Base-by-base conservation (phyloP, 2,888 invertebrate species). In the Rugalucina vietnamica region DNA sequence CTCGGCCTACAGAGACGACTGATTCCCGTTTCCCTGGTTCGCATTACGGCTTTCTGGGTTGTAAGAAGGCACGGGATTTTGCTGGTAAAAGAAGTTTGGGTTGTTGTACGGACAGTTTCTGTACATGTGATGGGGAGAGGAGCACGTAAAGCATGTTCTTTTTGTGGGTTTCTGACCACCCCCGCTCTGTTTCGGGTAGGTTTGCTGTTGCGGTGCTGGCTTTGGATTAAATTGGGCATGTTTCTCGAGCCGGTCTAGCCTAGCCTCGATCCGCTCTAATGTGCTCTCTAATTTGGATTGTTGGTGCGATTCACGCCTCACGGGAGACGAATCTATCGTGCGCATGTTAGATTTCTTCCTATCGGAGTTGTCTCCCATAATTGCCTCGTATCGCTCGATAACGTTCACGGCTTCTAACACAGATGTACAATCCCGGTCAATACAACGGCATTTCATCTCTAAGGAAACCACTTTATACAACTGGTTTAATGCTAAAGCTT, bases 371-470 rank as follows among this genome's bases (percentile, higher is more conserved):
- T 60, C 60, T 60, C 60, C 60, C 29, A 60, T 24, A 8, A 60
- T 60, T n/a, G n/a, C 50, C 39, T 83, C 83, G 29, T 79, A 83
- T 32, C 75, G 34, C 24, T 82, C 82, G 36, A 82, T 82, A 8
- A 77, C 24, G 24, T 77, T 50, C 18, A 82, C 78, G 8, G 82
- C 82, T n/a, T 79, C 71, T 1, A 75, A 8, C 24, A 82, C 72
- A 29, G 70, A 57, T 32, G n/a, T 21, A 21, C 82, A 82, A 10
- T 76, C 75, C 32, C 54, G 57, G 29, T 76, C 72, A 36, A 77
- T 65, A 43, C 77, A 81, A 8, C 77, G 71, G 39, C 77, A 81
- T 69, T 77, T 81, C 81, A 81, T 76, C 32, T 81, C 81, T 43
- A 57, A 12, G 0, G 72, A 69, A 8, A 71, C 43, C 18, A 57